Conservation (phyloP, 2,797 vertebrate genomes). For the Hipposideros larvatus region DNA sequence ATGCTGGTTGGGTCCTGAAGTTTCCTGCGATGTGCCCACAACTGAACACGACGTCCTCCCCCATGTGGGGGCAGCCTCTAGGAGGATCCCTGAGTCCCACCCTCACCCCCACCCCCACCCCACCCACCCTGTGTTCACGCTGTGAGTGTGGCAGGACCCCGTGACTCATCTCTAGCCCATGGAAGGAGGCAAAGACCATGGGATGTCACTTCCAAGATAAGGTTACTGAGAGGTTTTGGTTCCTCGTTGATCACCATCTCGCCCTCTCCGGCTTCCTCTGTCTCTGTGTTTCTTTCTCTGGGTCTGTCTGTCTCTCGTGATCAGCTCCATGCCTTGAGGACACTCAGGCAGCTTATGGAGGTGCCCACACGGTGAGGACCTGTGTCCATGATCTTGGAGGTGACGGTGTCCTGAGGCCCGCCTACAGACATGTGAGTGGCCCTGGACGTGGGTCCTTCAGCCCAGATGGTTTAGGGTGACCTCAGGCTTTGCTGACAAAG, state of each 20-base stretch:
- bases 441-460: too few species aligned
- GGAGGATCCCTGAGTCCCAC: too few species aligned
- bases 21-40: accelerated
- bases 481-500: too few species aligned
- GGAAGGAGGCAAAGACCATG: accelerated
- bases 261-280: neutral
- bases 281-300: neutral
- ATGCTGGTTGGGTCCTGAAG: accelerated
- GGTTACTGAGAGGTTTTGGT: too few species aligned
- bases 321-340: neutral
- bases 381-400: too few species aligned
- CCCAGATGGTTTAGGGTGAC: neutral
- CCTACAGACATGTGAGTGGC: neutral
- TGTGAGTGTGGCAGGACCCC: neutral
- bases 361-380: neutral
- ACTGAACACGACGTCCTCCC: neutral
- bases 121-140: accelerated
- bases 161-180: accelerated
- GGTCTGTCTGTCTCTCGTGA: neutral
- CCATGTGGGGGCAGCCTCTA: too few species aligned
- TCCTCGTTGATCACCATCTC: neutral
- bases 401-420: neutral
- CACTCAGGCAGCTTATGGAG: neutral
- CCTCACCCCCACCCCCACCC: too few species aligned
- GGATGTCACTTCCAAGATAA: accelerated